phyloP scores from a whole-genome alignment of 2,888 invertebrate species.

The Xestoiulus laeticollis region DNA sequence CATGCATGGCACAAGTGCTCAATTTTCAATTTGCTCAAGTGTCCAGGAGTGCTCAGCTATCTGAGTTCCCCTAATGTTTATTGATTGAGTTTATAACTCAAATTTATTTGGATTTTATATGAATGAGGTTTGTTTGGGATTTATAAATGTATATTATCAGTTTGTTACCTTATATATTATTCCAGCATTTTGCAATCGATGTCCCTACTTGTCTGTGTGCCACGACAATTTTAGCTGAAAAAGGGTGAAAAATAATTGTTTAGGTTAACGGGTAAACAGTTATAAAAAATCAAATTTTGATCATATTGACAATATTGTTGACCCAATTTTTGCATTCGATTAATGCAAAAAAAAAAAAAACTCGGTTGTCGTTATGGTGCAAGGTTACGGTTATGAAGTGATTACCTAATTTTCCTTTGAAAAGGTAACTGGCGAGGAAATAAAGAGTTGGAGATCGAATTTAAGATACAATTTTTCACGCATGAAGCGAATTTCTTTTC shows the following conservation, averaged over 20 bases:
- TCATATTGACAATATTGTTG: neutral
- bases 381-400: constrained; percentile 2
- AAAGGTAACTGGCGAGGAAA: constrained; percentile 7
- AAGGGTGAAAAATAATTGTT: neutral
- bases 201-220: no score
- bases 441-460: constrained; percentile 32
- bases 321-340: neutral
- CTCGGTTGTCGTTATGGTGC: neutral
- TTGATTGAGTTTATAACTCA: no score
- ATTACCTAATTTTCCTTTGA: neutral
- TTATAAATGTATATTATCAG: no score
- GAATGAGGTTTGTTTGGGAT: no score
- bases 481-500: constrained; percentile 37
- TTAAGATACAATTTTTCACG: neutral
- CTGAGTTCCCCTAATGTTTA: no score
- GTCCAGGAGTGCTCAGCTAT: no score
- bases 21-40: no score
- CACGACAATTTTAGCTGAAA: no score
- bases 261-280: neutral
- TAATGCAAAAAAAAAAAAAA: neutral
- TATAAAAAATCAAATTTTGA: neutral
- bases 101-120: no score
- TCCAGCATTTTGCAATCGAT: no score
- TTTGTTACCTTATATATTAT: no score
- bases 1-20: no score